A percentile compares a stretch with the other conserved stretches of the same genome.
Evolutionary conservation across 2,113 vertebrate genomes (phyloP).

Genomic region (Manacus vitellinus): DNA sequence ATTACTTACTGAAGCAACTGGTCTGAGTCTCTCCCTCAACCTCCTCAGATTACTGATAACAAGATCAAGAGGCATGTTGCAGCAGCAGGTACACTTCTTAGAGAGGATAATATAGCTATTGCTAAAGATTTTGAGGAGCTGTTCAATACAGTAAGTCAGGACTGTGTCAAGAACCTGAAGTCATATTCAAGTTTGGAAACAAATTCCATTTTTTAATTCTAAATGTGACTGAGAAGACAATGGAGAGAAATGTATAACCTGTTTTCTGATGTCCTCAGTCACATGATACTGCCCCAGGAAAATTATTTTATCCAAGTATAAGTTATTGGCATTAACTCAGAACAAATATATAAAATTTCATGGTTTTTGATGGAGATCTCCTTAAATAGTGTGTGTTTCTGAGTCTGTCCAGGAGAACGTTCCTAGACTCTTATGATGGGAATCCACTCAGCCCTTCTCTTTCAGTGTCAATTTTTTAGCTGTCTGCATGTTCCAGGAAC

Average conservation of each 20-base stretch:
- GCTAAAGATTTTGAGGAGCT: background rate
- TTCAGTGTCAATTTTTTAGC: background rate
- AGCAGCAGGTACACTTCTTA: background rate
- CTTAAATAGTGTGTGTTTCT: background rate
- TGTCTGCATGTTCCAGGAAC: background rate
- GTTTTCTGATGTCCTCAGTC: background rate
- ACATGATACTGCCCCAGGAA: background rate
- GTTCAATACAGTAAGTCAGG: background rate
- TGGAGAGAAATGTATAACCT: fast-evolving
- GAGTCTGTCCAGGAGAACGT: background rate
- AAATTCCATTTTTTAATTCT: background rate
- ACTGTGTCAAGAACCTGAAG: background rate
- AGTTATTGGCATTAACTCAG: background rate
- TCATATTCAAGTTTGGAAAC: background rate
- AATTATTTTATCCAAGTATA: background rate
- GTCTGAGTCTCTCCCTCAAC: background rate
- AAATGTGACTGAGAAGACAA: background rate
- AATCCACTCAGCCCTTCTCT: background rate
- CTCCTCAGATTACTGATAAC: background rate
- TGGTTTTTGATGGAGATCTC: background rate
- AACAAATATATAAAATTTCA: background rate
- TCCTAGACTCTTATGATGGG: background rate
- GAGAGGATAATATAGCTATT: fast-evolving
- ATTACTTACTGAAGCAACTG: background rate
- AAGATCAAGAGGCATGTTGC: background rate